phyloP scores from a whole-genome alignment of 92 coral and sea anemone species.

The Epizoanthus rinbou region DNA sequence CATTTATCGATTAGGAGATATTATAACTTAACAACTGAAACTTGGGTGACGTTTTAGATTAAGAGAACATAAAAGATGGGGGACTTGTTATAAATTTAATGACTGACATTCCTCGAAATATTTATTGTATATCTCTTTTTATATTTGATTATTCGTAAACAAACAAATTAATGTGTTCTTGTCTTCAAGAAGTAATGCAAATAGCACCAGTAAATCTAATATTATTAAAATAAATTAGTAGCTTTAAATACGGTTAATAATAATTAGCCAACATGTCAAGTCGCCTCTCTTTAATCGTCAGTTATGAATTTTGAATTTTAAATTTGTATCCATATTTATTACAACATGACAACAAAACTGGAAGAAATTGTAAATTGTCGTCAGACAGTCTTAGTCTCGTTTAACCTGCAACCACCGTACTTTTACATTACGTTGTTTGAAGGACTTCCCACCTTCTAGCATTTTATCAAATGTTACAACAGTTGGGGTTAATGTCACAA shows the following conservation, averaged over 20 bases:
- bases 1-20: not conserved
- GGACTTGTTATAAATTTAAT: not conserved
- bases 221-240: slow-evolving; percentile 7
- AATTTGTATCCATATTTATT: too few species aligned
- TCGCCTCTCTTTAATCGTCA: not conserved
- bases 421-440: too few species aligned
- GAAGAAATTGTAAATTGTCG: too few species aligned
- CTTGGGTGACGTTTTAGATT: not conserved
- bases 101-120: not conserved
- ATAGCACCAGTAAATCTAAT: slow-evolving; percentile 33
- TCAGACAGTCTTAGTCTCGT: too few species aligned
- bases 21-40: not conserved
- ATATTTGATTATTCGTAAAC: not conserved
- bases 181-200: slow-evolving; percentile 45
- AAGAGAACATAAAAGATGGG: not conserved
- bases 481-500: too few species aligned
- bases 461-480: too few species aligned
- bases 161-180: slow-evolving; percentile 30
- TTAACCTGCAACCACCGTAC: too few species aligned
- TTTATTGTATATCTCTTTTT: not conserved
- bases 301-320: not conserved
- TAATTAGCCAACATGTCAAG: not conserved
- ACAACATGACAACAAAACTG: too few species aligned
- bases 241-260: slow-evolving; percentile 6
- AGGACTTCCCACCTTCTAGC: too few species aligned